Conservation (phyloP, 1,140 invertebrate genomes). For the Drosophila murphyi region DNA sequence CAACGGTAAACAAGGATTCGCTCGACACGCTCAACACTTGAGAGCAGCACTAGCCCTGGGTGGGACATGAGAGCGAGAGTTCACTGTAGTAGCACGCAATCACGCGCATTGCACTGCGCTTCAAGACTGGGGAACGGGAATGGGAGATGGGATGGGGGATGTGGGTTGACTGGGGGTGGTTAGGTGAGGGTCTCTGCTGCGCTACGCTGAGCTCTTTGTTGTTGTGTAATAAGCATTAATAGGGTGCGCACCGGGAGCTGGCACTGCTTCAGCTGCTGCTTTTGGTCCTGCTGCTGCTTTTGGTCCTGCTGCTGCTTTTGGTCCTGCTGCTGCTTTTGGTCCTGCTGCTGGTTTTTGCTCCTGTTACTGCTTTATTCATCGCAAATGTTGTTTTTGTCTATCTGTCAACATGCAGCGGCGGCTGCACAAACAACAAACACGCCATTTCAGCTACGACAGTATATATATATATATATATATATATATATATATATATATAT, state of each 20-base stretch:
- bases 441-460: conserved; percentile 34
- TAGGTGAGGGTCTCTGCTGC: background rate
- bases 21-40: conserved; percentile 75
- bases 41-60: conserved; percentile 35
- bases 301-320: conserved; percentile 9
- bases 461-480: conserved; percentile 3
- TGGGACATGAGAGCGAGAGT: conserved; percentile 1
- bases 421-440: conserved; percentile 50
- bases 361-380: conserved; percentile 57
- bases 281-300: conserved; percentile 5
- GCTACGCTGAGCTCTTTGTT: conserved; percentile 40
- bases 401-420: conserved; percentile 78
- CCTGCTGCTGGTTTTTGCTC: background rate
- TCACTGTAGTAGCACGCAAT: conserved; percentile 65
- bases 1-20: conserved; percentile 78
- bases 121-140: background rate
- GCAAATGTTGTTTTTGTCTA: conserved; percentile 77
- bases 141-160: too few relatives aligned
- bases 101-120: conserved; percentile 54
- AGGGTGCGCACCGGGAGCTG: conserved; percentile 59
- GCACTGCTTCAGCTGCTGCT: conserved; percentile 21
- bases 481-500: conserved; percentile 3
- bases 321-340: conserved; percentile 8
- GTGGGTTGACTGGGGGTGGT: too few relatives aligned
- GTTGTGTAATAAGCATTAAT: conserved; percentile 77